Conservation (phyloP, 1,140 invertebrate species). For the Pseudobourletiella spinata region DNA sequence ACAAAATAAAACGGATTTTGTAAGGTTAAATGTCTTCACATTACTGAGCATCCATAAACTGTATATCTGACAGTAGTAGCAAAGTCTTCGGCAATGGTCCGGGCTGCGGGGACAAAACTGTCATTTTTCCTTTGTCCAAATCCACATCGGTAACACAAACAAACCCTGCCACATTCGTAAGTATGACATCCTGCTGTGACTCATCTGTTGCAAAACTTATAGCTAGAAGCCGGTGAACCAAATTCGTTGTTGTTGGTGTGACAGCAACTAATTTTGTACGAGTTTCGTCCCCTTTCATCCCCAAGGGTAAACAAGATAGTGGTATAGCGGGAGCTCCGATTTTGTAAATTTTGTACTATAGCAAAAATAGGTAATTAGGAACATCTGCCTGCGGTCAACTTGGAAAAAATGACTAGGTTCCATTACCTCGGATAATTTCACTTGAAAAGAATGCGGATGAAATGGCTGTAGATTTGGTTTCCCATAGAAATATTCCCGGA, state of each 20-base stretch:
- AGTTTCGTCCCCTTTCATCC: slow-evolving; percentile 88
- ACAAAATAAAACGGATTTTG: neutral
- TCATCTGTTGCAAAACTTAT: slow-evolving; percentile 68
- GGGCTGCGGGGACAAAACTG: slow-evolving; percentile 84
- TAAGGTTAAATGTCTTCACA: neutral
- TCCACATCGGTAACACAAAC: slow-evolving; percentile 87
- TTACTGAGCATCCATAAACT: slow-evolving; percentile 79
- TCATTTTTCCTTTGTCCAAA: slow-evolving; percentile 72
- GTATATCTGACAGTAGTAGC: slow-evolving; percentile 67
- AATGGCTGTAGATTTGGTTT: slow-evolving; percentile 55
- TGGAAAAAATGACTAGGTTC: slow-evolving; percentile 1
- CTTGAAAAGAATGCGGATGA: slow-evolving; percentile 86
- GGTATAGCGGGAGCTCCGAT: slow-evolving; percentile 87
- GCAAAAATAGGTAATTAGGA: neutral
- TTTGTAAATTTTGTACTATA: slow-evolving; percentile 62
- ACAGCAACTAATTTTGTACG: slow-evolving; percentile 75
- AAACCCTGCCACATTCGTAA: slow-evolving; percentile 83
- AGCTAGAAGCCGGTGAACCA: slow-evolving; percentile 81
- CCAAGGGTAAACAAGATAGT: slow-evolving; percentile 88
- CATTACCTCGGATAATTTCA: slow-evolving; percentile 75
- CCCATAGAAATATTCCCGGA: slow-evolving; percentile 90
- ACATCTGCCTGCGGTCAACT: neutral
- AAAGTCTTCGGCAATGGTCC: slow-evolving; percentile 77
- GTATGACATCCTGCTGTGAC: slow-evolving; percentile 67
- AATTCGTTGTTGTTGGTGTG: slow-evolving; percentile 47